A percentile compares a stretch with the other conserved stretches of the same genome.
Evolutionary conservation across 2,797 vertebrate species (phyloP).

Genomic region (Hyperoplus immaculatus): DNA sequence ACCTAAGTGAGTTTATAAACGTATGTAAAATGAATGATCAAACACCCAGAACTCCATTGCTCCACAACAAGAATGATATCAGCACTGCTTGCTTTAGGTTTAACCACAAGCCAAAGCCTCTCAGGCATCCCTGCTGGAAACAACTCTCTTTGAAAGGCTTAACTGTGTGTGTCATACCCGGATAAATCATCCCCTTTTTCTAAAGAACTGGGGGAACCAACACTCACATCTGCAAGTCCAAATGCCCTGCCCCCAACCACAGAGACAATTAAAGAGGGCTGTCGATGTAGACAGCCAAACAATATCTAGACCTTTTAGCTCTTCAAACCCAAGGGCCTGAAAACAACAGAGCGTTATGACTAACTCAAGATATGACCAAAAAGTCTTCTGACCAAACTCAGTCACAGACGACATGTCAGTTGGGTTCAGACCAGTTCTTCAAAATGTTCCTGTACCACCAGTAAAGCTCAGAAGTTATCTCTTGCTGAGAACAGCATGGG

Average conservation of each 20-base stretch:
- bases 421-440: constrained; percentile 10
- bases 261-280: not conserved
- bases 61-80: not conserved
- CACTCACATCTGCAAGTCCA: not conserved
- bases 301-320: not conserved
- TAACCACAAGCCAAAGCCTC: not conserved
- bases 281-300: not conserved
- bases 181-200: not conserved
- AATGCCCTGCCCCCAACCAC: not conserved
- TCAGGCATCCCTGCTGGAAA: not conserved
- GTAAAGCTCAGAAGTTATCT: constrained; percentile 7
- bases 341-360: not conserved
- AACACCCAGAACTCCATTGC: not conserved
- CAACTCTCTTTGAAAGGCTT: not conserved
- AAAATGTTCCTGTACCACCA: constrained; percentile 1
- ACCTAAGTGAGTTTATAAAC: not conserved
- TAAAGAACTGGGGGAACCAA: not conserved
- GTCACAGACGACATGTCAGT: not conserved
- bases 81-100: not conserved
- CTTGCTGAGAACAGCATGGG: constrained; percentile 21
- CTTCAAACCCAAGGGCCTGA: not conserved
- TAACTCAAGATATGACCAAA: not conserved
- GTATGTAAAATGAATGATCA: not conserved
- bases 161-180: not conserved
- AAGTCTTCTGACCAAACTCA: not conserved